Conservation (phyloP, 2,888 invertebrate genomes). For the Caenorhabditis japonica region DNA sequence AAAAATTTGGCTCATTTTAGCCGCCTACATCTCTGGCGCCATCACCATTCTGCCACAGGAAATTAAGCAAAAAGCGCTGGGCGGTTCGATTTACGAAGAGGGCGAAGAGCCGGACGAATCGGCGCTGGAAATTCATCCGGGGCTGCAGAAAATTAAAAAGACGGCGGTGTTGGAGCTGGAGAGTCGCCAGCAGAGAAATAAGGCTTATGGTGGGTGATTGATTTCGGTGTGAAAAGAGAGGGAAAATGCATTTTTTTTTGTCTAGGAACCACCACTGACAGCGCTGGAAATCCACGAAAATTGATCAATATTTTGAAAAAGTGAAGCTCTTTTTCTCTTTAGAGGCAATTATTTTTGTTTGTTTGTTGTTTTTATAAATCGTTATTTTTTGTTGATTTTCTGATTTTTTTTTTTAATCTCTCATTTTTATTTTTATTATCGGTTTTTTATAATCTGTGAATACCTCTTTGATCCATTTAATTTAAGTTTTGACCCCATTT, state of each 20-base stretch:
- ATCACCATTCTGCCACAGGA: conserved; percentile 39
- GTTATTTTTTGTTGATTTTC: conserved; percentile 4
- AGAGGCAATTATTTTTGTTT: background rate
- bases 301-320: conserved; percentile 13
- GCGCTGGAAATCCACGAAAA: conserved; percentile 10
- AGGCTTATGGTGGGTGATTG: conserved; percentile 23
- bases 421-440: background rate
- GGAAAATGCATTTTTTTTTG: too few relatives aligned
- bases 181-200: conserved; percentile 28
- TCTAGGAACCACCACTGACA: conserved; percentile 20
- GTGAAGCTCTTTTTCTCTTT: background rate
- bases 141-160: conserved; percentile 40
- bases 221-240: background rate
- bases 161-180: conserved; percentile 32
- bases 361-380: background rate
- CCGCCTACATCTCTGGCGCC: conserved; percentile 15
- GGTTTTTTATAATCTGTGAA: too few relatives aligned
- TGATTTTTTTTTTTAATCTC: background rate
- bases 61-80: conserved; percentile 24
- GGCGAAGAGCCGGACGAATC: conserved; percentile 29
- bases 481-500: too few relatives aligned
- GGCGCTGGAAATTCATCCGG: conserved; percentile 19
- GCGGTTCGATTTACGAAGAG: conserved; percentile 49
- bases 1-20: conserved; percentile 23
- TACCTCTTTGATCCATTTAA: too few relatives aligned